These are phyloP conservation scores for Callinectes sapidus DNA, from an alignment of 2,888 invertebrate species.

Conservation along the genomic window DNA sequence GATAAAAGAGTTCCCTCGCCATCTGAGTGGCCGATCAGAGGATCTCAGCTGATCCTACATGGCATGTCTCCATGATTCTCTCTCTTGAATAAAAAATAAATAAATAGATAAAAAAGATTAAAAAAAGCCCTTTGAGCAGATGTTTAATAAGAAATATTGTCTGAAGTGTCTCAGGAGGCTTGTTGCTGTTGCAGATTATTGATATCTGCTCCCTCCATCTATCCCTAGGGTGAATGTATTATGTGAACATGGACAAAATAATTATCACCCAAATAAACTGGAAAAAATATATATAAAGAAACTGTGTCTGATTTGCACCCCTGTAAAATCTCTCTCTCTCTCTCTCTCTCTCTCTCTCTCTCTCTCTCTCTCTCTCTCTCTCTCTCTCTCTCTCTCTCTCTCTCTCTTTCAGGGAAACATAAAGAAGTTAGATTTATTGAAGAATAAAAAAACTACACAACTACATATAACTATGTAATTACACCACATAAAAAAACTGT, in stretches of 20 bases:
- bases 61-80: slow-evolving; percentile 57
- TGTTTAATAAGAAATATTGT: slow-evolving; percentile 31
- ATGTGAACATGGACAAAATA: slow-evolving; percentile 57
- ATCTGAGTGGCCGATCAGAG: neutral
- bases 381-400: too few relatives aligned
- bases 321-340: neutral
- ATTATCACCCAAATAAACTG: slow-evolving; percentile 64
- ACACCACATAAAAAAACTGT: too few relatives aligned
- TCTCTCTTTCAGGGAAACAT: too few relatives aligned
- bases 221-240: slow-evolving; percentile 63
- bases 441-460: too few relatives aligned
- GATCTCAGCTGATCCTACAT: slow-evolving; percentile 57
- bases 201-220: slow-evolving; percentile 62
- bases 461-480: too few relatives aligned
- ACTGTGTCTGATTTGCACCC: too few relatives aligned
- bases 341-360: neutral
- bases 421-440: too few relatives aligned
- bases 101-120: neutral
- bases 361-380: too few relatives aligned
- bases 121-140: slow-evolving; percentile 59
- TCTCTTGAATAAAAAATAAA: neutral
- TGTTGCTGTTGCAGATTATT: slow-evolving; percentile 59
- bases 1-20: neutral
- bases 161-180: slow-evolving; percentile 63
- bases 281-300: slow-evolving; percentile 31